Percentiles rank a stretch among this genome's conserved stretches.
Conservation (phyloP, 2,888 invertebrate species). For the Melanophora roralis region DNA sequence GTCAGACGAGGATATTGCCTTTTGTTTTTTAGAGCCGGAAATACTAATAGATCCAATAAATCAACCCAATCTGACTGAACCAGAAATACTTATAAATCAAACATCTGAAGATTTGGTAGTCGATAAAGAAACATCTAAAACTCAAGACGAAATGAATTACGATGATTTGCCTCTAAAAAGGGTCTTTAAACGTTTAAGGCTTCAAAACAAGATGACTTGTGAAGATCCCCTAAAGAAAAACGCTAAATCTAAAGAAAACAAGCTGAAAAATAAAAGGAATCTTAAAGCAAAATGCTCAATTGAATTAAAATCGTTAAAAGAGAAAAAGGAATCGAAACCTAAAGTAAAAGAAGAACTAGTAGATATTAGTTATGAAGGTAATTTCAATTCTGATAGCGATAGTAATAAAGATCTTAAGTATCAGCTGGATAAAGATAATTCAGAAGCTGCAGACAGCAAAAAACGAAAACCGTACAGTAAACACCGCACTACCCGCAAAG, state of each 20-base stretch:
- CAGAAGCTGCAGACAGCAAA: neutral
- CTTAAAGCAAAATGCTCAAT: neutral
- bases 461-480: neutral
- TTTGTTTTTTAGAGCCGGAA: constrained; percentile 18
- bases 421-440: neutral
- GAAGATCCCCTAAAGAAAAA: constrained; percentile 31
- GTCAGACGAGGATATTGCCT: too few relatives aligned
- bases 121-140: too few relatives aligned
- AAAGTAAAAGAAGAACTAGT: neutral
- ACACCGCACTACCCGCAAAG: constrained; percentile 29
- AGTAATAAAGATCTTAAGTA: neutral
- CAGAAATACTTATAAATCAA: neutral
- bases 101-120: neutral
- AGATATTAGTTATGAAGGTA: neutral
- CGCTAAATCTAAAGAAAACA: neutral
- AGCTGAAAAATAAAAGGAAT: neutral
- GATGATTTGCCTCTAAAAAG: neutral
- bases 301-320: neutral
- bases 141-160: neutral
- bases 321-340: neutral
- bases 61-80: neutral
- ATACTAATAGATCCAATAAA: neutral
- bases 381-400: neutral
- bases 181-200: too few relatives aligned
- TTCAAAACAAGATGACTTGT: neutral